Conservation (phyloP, 1,140 invertebrate genomes). For the Leptoteleia sp. region DNA sequence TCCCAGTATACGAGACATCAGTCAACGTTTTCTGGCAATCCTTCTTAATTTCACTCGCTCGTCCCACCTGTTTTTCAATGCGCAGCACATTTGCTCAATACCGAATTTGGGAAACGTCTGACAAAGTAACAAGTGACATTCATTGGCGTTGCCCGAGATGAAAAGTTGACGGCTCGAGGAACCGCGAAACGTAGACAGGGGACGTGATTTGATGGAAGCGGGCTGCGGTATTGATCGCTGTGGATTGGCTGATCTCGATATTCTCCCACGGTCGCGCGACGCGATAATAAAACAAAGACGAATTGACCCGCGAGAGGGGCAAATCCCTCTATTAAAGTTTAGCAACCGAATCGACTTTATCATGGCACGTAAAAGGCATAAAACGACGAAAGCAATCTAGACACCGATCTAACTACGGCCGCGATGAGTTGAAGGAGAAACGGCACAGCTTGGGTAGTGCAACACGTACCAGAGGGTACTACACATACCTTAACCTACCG, state of each 20-base stretch:
- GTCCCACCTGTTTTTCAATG: too few relatives aligned
- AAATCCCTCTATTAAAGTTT: constrained; percentile 67
- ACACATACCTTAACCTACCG: constrained; percentile 66
- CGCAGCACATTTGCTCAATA: too few relatives aligned
- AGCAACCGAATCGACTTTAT: constrained; percentile 67
- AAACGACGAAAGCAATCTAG: constrained; percentile 67
- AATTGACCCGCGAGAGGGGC: constrained; percentile 55
- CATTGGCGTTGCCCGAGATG: not conserved
- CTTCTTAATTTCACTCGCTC: too few relatives aligned
- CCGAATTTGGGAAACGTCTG: too few relatives aligned
- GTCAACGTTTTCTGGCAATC: too few relatives aligned
- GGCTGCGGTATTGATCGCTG: constrained; percentile 24
- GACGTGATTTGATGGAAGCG: constrained; percentile 22
- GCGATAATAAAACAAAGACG: constrained; percentile 65
- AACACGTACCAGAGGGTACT: constrained; percentile 65
- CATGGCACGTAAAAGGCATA: constrained; percentile 68
- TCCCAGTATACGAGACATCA: too few relatives aligned
- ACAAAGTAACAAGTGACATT: too few relatives aligned
- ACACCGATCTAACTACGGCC: constrained; percentile 64
- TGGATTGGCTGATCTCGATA: constrained; percentile 54
- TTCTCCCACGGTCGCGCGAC: constrained; percentile 60
- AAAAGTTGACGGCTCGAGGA: constrained; percentile 1
- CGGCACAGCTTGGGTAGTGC: constrained; percentile 57
- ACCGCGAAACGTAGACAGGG: constrained; percentile 6
- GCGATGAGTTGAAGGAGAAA: constrained; percentile 67